phyloP scores from a whole-genome alignment of 2,797 vertebrate genomes.

The Acanthiza pusilla region DNA sequence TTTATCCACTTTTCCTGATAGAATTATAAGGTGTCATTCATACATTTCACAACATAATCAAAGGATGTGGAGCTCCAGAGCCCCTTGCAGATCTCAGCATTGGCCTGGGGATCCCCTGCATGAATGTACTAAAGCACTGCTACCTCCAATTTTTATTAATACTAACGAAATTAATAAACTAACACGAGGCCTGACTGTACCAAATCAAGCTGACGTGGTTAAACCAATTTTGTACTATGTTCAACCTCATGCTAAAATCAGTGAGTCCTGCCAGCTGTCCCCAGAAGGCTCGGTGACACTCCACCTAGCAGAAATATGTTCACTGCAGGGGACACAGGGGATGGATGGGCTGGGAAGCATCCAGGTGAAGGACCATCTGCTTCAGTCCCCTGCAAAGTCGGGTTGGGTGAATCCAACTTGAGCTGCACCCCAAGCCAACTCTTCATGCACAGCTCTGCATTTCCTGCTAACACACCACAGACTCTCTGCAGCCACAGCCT shows the following conservation, averaged over 20 bases:
- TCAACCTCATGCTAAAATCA: not conserved
- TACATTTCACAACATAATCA: not conserved
- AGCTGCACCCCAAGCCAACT: not conserved
- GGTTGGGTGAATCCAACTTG: not conserved
- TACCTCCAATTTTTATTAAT: not conserved
- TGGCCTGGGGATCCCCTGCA: not conserved
- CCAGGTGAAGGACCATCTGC: not conserved
- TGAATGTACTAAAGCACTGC: not conserved
- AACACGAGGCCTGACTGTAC: not conserved
- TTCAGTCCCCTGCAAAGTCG: not conserved
- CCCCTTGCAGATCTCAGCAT: rapidly evolving
- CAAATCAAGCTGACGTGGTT: not conserved
- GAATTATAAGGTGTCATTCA: not conserved
- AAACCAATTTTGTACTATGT: not conserved
- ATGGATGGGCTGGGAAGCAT: not conserved
- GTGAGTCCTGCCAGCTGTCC: not conserved
- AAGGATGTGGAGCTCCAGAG: not conserved
- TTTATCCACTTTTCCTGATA: not conserved
- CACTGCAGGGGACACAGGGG: rapidly evolving
- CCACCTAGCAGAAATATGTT: not conserved
- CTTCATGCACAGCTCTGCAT: not conserved
- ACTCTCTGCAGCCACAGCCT: not conserved
- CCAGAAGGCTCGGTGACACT: not conserved
- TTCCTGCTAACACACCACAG: not conserved
- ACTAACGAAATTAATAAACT: not conserved